Evolutionary conservation across 1,140 invertebrate genomes (phyloP).

Genomic region (Solen grandis): DNA sequence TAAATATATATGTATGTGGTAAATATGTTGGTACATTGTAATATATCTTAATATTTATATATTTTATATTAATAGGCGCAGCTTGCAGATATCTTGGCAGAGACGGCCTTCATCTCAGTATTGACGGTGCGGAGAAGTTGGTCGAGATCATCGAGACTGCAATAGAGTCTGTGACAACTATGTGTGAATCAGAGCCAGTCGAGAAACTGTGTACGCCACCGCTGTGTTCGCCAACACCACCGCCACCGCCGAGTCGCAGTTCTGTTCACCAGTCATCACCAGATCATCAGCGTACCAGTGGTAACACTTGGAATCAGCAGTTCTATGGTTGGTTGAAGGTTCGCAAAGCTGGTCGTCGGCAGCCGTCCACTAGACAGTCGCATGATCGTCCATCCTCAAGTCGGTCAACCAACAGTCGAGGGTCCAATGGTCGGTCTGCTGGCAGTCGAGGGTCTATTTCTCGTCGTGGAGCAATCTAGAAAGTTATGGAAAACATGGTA

Average conservation of each 20-base stretch:
- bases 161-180: too few relatives aligned
- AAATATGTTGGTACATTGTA: background rate
- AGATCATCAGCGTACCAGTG: background rate
- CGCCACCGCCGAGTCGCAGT: background rate
- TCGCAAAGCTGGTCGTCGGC: background rate
- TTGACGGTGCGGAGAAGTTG: too few relatives aligned
- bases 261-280: background rate
- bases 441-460: background rate
- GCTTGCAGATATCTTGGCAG: too few relatives aligned
- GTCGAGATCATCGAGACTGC: too few relatives aligned
- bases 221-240: slow-evolving; percentile 16
- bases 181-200: too few relatives aligned
- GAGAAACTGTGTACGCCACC: background rate
- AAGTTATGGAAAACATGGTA: background rate
- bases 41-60: background rate
- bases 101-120: too few relatives aligned
- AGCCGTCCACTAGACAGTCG: background rate
- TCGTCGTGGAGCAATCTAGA: background rate
- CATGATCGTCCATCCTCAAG: background rate
- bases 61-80: background rate
- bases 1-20: too few relatives aligned
- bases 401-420: too few relatives aligned
- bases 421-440: background rate
- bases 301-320: background rate
- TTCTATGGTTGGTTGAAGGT: background rate